A percentile compares a stretch with the other conserved stretches of the same genome.
Evolutionary conservation across 2,113 vertebrate species (phyloP).

Genomic region (Apus apus): DNA sequence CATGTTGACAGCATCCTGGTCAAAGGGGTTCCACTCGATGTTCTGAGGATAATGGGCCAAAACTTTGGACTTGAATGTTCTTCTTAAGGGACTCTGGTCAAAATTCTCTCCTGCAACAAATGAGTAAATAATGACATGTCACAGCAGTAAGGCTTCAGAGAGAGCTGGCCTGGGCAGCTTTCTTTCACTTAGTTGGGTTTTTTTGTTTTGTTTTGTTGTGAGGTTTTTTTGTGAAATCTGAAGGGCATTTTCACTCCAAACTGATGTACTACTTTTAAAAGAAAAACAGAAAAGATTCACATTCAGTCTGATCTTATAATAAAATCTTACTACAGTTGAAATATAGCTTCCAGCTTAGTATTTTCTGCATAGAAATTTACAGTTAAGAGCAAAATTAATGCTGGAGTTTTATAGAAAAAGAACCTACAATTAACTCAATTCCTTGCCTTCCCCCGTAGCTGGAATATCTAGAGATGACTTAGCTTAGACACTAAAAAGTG

Average conservation of each 20-base stretch:
- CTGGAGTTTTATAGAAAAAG: neutral
- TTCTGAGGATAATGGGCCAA: constrained; percentile 94
- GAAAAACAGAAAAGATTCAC: neutral
- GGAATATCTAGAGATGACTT: neutral
- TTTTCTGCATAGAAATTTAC: neutral
- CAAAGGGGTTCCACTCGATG: constrained; percentile 93
- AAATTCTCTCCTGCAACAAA: constrained; percentile 90
- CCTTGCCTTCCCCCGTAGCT: neutral
- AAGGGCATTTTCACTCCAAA: neutral
- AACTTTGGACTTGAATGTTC: constrained; percentile 97
- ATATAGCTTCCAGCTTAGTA: neutral
- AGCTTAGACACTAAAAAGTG: neutral
- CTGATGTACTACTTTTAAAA: neutral
- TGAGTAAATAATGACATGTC: neutral
- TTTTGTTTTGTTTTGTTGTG: neutral
- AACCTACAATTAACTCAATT: neutral
- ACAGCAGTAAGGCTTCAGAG: neutral
- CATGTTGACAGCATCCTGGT: constrained; percentile 97
- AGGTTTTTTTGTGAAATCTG: neutral
- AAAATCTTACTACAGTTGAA: neutral
- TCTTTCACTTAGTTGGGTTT: neutral
- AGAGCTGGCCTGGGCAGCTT: neutral
- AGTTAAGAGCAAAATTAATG: neutral
- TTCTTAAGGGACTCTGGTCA: constrained; percentile 93
- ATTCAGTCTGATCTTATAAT: neutral